phyloP scores from a whole-genome alignment of 2,888 invertebrate species.

The Dicycla oo region DNA sequence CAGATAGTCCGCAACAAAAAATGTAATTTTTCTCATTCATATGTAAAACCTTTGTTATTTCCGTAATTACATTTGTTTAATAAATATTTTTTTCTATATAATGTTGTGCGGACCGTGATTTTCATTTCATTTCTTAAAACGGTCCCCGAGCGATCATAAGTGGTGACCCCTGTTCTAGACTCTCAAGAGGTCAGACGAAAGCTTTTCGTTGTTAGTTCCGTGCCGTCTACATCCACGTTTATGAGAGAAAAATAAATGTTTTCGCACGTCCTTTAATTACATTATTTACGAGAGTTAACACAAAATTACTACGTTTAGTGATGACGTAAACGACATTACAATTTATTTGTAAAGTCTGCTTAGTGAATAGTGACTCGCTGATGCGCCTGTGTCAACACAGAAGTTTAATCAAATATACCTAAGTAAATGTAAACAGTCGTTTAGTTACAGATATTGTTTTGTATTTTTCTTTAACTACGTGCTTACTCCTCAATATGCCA shows the following conservation, averaged over 20 bases:
- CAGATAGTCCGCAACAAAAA: no score
- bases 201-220: neutral
- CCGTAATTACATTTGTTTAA: no score
- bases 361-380: slow-evolving; percentile 14
- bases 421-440: slow-evolving; percentile 21
- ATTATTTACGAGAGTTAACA: slow-evolving; percentile 22
- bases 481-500: neutral
- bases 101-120: no score
- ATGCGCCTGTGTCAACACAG: slow-evolving; percentile 34
- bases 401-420: slow-evolving; percentile 46
- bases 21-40: no score
- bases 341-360: slow-evolving; percentile 20
- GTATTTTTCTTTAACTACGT: slow-evolving; percentile 11
- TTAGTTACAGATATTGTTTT: slow-evolving; percentile 1
- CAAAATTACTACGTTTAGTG: slow-evolving; percentile 24
- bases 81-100: no score
- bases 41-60: no score
- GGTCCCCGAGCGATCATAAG: no score
- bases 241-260: neutral
- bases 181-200: neutral
- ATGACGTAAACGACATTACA: slow-evolving; percentile 38
- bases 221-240: neutral
- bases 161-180: no score
- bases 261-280: slow-evolving; percentile 23
- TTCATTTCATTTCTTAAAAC: no score